A percentile compares a stretch with the other conserved stretches of the same genome.
Conservation (phyloP, 2,888 invertebrate genomes). For the Tipula confusa region DNA sequence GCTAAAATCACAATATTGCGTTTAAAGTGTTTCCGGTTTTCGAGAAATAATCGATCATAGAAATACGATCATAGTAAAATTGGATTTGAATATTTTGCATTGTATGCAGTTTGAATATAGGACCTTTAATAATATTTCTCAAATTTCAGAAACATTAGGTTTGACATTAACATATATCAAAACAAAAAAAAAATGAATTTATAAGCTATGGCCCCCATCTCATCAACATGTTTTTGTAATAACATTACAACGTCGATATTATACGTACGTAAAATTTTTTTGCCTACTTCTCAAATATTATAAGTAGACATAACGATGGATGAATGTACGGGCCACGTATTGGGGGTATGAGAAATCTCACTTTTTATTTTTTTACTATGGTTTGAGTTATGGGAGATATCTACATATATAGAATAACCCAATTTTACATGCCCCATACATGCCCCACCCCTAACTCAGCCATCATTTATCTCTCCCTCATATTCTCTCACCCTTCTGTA, state of each 20-base stretch:
- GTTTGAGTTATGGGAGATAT: not conserved
- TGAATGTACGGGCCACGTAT: not conserved
- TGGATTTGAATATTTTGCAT: too few relatives aligned
- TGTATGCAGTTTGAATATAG: too few relatives aligned
- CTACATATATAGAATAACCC: not conserved
- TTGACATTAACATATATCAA: not conserved
- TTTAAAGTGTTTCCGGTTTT: too few relatives aligned
- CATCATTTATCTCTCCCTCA: not conserved
- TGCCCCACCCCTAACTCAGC: not conserved
- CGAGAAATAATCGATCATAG: too few relatives aligned
- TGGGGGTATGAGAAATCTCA: not conserved
- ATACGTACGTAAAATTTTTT: not conserved
- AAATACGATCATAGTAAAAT: too few relatives aligned
- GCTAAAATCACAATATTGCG: too few relatives aligned
- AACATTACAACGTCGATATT: not conserved
- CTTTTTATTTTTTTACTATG: not conserved
- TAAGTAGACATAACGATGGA: not conserved
- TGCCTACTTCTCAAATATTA: conserved; percentile 12
- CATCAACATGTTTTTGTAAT: conserved; percentile 14
- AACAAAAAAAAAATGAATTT: not conserved
- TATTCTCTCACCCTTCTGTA: not conserved
- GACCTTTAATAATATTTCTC: not conserved
- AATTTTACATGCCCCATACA: not conserved
- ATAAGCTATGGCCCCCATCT: not conserved
- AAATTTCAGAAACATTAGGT: not conserved